These are phyloP conservation scores for Phyllotis vaccarum DNA, from an alignment of 2,797 vertebrate species.

Conservation along the genomic window DNA sequence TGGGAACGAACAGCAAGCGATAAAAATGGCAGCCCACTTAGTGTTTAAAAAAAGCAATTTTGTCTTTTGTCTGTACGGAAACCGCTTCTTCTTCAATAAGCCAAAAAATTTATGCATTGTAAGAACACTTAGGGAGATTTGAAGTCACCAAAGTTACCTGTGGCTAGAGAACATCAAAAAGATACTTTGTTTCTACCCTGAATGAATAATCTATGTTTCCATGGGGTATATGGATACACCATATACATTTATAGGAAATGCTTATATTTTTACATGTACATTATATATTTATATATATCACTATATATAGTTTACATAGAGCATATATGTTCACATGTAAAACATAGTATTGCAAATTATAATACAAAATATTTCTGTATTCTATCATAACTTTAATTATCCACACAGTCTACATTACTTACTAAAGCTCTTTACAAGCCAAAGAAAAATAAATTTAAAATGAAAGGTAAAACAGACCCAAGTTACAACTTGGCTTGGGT, in stretches of 20 bases:
- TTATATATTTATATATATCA: too few relatives aligned
- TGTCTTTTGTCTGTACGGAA: slow-evolving; percentile 45
- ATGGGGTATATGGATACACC: background rate
- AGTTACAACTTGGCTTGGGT: background rate
- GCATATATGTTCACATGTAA: background rate
- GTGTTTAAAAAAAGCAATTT: background rate
- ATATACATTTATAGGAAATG: background rate
- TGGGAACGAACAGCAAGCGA: slow-evolving; percentile 59
- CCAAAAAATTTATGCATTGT: background rate
- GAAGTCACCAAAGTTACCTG: slow-evolving; percentile 10
- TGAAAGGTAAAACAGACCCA: background rate
- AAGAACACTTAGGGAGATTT: background rate
- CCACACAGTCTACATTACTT: background rate
- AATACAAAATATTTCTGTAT: background rate
- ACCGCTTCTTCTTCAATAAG: background rate
- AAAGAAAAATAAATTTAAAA: background rate
- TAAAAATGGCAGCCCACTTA: slow-evolving; percentile 36
- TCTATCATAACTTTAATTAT: slow-evolving; percentile 40
- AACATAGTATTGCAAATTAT: slow-evolving; percentile 24
- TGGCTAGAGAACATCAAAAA: background rate
- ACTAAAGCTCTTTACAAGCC: background rate
- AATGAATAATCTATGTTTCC: background rate
- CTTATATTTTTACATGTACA: background rate
- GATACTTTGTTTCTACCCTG: background rate
- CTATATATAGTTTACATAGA: background rate